Base-by-base conservation (phyloP, 2,888 invertebrate genomes). In the Caenorhabditis sinica region DNA sequence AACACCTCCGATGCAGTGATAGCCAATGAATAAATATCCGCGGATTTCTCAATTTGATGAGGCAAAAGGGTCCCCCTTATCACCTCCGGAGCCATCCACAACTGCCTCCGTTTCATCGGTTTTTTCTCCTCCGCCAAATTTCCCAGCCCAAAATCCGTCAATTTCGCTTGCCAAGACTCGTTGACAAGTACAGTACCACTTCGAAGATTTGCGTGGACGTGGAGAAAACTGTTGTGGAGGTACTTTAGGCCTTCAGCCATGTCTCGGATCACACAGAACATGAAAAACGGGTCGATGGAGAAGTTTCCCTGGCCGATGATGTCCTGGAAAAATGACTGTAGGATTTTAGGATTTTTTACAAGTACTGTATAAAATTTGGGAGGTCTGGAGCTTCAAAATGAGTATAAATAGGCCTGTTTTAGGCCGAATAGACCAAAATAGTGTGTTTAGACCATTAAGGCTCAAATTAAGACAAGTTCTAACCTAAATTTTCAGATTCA, bases 41-140 rank as follows among this genome's bases (percentile, higher is more conserved):
- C 91, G 23, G 89, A 76, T 77, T 86, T 82, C 2, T 89, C 89
- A 11, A 88, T 87, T 20, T 82, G 79, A 53, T 82, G 72, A 11
- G 86, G 86, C 0, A 79, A 25, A 15, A 79, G 28, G 40, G 83
- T 83, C 11, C 81, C 82, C 1, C 91, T 79, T 20, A 90, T 83
- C 25, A 89, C 85, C 80, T 91, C 91, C 6, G 91, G 91, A 1
- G 91, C 90, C 53, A 82, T 85, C 92, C 92, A 91, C 20, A 91
- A 66, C 53, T 85, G 82, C 28, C 85, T 28, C 11, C 80, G 43
- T 45, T 85, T 85, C 75, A 76, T 74, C 25, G 85, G 85, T 25
- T 85, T 86, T 53, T 82, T 81, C 60, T 86, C 87, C 61, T 86
- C 85, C 13, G 72, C 68, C 28, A 88, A 66, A 20, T 36, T 60